phyloP scores from a whole-genome alignment of 2,113 vertebrate species.

The Murina feae region DNA sequence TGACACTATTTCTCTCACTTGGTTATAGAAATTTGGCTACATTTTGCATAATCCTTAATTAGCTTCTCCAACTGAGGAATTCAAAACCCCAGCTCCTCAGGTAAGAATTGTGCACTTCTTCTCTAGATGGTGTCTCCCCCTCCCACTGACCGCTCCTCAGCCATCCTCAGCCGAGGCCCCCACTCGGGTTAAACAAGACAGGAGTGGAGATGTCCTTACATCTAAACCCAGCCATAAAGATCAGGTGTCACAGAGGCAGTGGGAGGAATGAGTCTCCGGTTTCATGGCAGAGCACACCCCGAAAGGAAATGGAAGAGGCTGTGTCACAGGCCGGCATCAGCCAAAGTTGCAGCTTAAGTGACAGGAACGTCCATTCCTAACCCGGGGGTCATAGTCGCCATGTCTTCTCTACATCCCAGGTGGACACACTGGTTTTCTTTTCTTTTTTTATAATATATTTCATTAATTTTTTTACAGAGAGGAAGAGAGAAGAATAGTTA shows the following conservation, averaged over 20 bases:
- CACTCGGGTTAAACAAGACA: background rate
- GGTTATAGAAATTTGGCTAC: background rate
- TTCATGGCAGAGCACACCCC: background rate
- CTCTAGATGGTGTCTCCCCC: background rate
- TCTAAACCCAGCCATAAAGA: background rate
- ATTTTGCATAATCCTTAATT: background rate
- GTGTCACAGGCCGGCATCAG: background rate
- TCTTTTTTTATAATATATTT: no score
- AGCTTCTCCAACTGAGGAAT: background rate
- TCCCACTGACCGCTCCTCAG: background rate
- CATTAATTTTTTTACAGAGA: no score
- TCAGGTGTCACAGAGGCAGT: background rate
- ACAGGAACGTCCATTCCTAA: accelerated
- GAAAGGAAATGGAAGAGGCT: background rate
- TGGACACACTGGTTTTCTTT: no score
- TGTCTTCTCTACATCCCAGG: background rate
- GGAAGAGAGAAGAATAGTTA: no score
- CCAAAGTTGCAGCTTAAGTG: background rate
- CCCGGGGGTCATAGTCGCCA: background rate
- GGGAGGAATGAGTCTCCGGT: background rate
- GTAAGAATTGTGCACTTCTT: background rate
- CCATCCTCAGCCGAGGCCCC: accelerated
- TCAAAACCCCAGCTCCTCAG: background rate
- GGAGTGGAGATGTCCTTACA: background rate
- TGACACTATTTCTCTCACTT: background rate